Percentiles rank a stretch among this genome's conserved stretches.
Conservation (phyloP, 2,888 invertebrate genomes). For the Campoletis raptor region DNA sequence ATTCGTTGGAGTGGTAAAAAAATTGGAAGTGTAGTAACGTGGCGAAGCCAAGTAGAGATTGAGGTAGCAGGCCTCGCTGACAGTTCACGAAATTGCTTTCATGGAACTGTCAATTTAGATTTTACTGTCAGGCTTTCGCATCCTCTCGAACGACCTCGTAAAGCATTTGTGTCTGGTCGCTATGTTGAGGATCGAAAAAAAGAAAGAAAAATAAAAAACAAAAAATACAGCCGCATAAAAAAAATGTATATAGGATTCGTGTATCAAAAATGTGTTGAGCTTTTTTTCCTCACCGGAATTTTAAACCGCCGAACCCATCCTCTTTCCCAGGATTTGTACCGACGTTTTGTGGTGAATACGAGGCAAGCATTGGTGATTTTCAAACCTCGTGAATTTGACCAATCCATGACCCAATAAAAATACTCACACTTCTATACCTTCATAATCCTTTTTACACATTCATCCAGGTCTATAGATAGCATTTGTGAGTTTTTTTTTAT, state of each 20-base stretch:
- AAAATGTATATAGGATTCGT: conserved; percentile 3
- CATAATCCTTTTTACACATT: conserved; percentile 17
- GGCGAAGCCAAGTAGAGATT: conserved; percentile 34
- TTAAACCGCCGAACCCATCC: conserved; percentile 6
- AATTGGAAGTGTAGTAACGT: conserved; percentile 3
- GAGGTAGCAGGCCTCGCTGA: conserved; percentile 57
- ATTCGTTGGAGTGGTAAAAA: neutral
- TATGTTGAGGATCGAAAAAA: conserved; percentile 6
- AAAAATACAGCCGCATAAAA: neutral
- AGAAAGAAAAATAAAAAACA: neutral
- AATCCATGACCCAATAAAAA: conserved; percentile 60
- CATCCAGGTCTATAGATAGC: neutral
- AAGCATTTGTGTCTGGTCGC: conserved; percentile 55
- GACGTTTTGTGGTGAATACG: conserved; percentile 32
- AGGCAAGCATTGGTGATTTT: conserved; percentile 32
- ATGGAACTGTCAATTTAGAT: conserved; percentile 70
- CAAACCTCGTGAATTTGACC: conserved; percentile 45
- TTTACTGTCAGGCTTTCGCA: conserved; percentile 56
- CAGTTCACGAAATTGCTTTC: conserved; percentile 69
- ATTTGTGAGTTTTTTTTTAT: neutral
- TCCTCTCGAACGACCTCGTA: conserved; percentile 60
- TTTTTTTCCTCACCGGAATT: conserved; percentile 43
- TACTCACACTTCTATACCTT: conserved; percentile 22
- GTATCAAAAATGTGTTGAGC: conserved; percentile 41
- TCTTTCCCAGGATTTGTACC: conserved; percentile 18